Percentiles rank a stretch among this genome's conserved stretches.
phyloP scores from a whole-genome alignment of 2,113 vertebrate genomes.

The Megaceryle torquata region DNA sequence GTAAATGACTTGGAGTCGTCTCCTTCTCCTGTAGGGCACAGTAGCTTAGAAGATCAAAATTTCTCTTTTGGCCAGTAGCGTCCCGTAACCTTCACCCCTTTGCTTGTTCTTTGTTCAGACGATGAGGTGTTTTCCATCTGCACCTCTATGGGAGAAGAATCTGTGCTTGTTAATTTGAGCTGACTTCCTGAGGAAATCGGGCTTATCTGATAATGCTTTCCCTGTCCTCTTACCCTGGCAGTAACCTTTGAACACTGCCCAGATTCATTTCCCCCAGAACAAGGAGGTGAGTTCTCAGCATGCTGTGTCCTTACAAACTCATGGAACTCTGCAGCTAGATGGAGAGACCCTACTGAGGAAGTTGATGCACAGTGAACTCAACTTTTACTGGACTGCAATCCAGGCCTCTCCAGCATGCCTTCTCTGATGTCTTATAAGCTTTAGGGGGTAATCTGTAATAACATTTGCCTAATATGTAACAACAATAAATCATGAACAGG shows the following conservation, averaged over 20 bases:
- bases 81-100: conserved; percentile 38
- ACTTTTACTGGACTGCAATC: not conserved
- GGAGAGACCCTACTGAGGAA: not conserved
- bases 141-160: not conserved
- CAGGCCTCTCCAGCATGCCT: not conserved
- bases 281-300: not conserved
- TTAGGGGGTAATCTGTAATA: not conserved
- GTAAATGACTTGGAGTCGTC: not conserved
- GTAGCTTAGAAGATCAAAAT: not conserved
- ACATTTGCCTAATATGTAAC: not conserved
- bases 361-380: not conserved
- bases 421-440: not conserved
- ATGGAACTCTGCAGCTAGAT: not conserved
- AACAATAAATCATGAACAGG: not conserved
- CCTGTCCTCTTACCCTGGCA: not conserved
- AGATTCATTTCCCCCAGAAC: not conserved
- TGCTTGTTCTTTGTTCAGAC: conserved; percentile 47
- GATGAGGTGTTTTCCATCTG: conserved; percentile 58
- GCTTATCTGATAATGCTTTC: conserved; percentile 17
- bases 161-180: conserved; percentile 22
- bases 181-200: conserved; percentile 57
- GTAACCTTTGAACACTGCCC: conserved; percentile 23
- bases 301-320: not conserved
- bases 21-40: conserved; percentile 13
- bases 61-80: not conserved